These are phyloP conservation scores for Botia kubotai DNA, from an alignment of 2,797 vertebrate species.

Conservation along the genomic window DNA sequence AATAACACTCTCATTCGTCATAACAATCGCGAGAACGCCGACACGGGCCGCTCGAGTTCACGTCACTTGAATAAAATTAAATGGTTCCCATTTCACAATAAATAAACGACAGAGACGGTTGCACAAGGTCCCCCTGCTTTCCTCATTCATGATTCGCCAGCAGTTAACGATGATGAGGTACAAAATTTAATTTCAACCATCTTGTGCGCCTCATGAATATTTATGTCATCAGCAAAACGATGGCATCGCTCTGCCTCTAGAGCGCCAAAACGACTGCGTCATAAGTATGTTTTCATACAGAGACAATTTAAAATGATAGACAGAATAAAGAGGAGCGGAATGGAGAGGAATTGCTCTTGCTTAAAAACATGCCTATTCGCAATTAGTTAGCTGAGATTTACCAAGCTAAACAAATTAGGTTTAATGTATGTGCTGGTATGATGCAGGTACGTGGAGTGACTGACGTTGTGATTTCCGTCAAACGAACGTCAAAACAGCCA, in stretches of 20 bases:
- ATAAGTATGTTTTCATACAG: conserved; percentile 9
- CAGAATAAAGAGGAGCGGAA: neutral
- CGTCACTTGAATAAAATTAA: conserved; percentile 15
- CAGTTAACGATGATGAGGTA: conserved; percentile 54
- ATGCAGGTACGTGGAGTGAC: neutral
- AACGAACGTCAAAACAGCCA: conserved; percentile 1
- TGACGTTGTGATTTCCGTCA: neutral
- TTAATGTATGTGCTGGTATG: neutral
- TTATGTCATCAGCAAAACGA: conserved; percentile 47
- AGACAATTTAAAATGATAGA: neutral
- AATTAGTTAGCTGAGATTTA: conserved; percentile 18
- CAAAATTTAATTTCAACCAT: conserved; percentile 64
- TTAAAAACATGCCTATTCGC: conserved; percentile 1
- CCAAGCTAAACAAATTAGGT: neutral
- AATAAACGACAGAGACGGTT: neutral
- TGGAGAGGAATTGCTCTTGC: neutral
- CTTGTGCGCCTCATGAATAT: conserved; percentile 60
- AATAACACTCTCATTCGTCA: neutral
- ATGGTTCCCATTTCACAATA: conserved; percentile 13
- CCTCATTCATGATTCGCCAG: conserved; percentile 57
- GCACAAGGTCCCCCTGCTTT: neutral
- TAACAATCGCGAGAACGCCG: neutral
- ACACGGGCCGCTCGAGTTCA: neutral
- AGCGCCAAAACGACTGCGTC: neutral
- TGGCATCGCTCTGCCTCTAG: conserved; percentile 1